Conservation (phyloP, 2,113 vertebrate species). For the Oreochromis aureus region DNA sequence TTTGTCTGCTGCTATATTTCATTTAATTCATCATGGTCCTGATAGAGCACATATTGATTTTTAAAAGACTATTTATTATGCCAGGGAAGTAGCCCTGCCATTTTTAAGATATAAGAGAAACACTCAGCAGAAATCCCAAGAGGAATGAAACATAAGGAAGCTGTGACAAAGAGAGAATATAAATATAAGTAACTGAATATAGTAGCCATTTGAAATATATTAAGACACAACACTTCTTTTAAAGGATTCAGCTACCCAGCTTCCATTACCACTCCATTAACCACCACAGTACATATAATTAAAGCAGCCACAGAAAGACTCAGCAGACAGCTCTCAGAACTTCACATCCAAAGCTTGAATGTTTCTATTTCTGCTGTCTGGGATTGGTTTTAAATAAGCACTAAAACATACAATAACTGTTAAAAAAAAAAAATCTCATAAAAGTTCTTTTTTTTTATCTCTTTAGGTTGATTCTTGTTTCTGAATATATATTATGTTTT, state of each 20-base stretch:
- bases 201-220: not conserved
- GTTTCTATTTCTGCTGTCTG: not conserved
- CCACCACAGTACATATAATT: not conserved
- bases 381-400: not conserved
- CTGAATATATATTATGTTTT: not conserved
- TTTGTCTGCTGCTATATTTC: slow-evolving; percentile 15
- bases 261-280: not conserved
- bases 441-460: not conserved
- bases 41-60: slow-evolving; percentile 27
- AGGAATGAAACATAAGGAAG: not conserved
- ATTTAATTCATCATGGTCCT: not conserved
- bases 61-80: not conserved
- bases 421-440: not conserved
- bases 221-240: not conserved
- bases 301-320: not conserved
- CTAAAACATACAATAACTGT: not conserved
- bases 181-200: not conserved
- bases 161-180: not conserved
- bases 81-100: not conserved
- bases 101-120: not conserved
- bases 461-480: not conserved
- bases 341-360: not conserved
- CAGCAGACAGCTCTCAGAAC: not conserved
- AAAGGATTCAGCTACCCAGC: not conserved
- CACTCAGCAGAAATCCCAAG: not conserved